phyloP scores from a whole-genome alignment of 2,113 vertebrate genomes.

The Motacilla tschutschensis region DNA sequence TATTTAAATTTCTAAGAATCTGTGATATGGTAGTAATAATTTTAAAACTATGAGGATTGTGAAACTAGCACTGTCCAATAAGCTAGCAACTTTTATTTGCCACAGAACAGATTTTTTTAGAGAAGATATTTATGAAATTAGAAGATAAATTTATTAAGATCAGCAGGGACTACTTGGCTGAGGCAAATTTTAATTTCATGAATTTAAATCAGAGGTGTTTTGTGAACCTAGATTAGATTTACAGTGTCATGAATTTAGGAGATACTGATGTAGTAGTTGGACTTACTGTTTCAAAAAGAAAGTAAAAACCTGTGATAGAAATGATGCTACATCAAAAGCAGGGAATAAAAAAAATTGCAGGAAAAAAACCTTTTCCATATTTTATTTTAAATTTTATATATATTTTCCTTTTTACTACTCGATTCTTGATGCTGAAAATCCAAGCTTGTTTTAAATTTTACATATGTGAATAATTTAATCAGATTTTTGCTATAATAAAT shows the following conservation, averaged over 20 bases:
- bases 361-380: neutral
- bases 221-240: neutral
- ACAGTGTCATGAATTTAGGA: neutral
- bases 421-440: neutral
- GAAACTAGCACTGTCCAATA: neutral
- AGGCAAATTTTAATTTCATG: neutral
- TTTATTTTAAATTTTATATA: neutral
- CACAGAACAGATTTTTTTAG: neutral
- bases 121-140: neutral
- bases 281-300: neutral
- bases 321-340: neutral
- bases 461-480: neutral
- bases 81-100: neutral
- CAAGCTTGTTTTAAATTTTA: neutral
- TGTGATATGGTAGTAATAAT: neutral
- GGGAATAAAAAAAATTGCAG: neutral
- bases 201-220: neutral
- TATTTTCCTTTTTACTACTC: neutral
- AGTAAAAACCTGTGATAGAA: neutral
- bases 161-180: neutral
- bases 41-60: neutral
- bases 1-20: neutral
- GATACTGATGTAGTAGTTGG: neutral
- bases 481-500: neutral
- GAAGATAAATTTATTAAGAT: neutral